These are phyloP conservation scores for Lepidocyrtinus sp. DNA, from an alignment of 2,888 invertebrate genomes.

Conservation along the genomic window DNA sequence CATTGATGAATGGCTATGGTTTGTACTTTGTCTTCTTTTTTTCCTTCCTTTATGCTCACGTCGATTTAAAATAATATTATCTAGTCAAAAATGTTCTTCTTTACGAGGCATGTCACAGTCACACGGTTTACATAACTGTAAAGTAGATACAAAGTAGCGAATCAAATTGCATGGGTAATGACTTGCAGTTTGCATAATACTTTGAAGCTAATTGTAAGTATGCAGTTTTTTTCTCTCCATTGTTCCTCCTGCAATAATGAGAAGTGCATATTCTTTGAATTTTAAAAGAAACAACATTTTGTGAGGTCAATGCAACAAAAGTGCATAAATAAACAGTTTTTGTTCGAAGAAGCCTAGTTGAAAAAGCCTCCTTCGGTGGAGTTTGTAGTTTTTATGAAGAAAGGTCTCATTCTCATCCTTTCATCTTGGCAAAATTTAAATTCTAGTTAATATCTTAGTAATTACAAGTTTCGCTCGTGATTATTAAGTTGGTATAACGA, in stretches of 20 bases:
- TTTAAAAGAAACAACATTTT: no score
- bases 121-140: conserved; percentile 33
- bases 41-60: no score
- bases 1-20: conserved; percentile 33
- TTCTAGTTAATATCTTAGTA: no score
- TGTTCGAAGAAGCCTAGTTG: not conserved
- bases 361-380: not conserved
- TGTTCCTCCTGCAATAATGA: not conserved
- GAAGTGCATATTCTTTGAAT: no score
- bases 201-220: not conserved
- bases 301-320: no score
- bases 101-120: conserved; percentile 30
- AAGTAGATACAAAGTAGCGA: not conserved
- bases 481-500: no score
- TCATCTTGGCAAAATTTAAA: no score
- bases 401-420: no score
- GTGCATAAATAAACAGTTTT: not conserved
- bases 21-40: conserved; percentile 14
- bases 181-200: no score
- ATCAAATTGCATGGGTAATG: not conserved
- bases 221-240: not conserved
- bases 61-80: no score
- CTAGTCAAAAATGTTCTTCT: no score
- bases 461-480: no score
- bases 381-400: not conserved